Percentiles rank a stretch among this genome's conserved stretches.
These are phyloP conservation scores for Leucoma salicis DNA, from an alignment of 2,888 invertebrate genomes.

Conservation along the genomic window DNA sequence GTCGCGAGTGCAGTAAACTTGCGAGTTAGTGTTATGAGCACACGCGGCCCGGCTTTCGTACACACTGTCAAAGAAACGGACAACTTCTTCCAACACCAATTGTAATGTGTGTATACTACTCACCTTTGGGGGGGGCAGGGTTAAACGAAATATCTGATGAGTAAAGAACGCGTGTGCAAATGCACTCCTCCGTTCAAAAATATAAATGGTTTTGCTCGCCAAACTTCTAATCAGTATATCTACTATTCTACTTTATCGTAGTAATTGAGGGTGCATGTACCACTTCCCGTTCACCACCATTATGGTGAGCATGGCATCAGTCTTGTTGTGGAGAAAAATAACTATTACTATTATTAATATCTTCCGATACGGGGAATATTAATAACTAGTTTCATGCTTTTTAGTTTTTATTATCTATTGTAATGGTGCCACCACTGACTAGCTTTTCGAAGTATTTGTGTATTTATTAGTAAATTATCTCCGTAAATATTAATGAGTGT, in stretches of 20 bases:
- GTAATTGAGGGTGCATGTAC: slow-evolving; percentile 59
- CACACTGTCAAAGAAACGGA: slow-evolving; percentile 21
- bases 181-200: too few species aligned
- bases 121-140: too few species aligned
- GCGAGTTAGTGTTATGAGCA: slow-evolving; percentile 54
- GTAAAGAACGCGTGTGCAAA: too few species aligned
- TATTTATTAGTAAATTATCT: too few species aligned
- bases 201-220: slow-evolving; percentile 4
- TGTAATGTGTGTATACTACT: too few species aligned
- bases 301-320: slow-evolving; percentile 48
- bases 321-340: slow-evolving; percentile 40
- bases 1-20: slow-evolving; percentile 43
- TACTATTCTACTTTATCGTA: slow-evolving; percentile 64
- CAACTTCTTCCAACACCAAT: too few species aligned
- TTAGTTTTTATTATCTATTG: neutral
- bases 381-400: slow-evolving; percentile 27
- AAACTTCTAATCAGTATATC: slow-evolving; percentile 16
- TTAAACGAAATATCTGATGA: too few species aligned
- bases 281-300: slow-evolving; percentile 57
- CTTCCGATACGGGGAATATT: slow-evolving; percentile 24
- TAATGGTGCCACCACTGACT: too few species aligned
- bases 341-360: slow-evolving; percentile 40
- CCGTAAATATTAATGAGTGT: too few species aligned
- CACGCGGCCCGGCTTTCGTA: slow-evolving; percentile 21
- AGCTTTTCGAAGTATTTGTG: neutral